Percentiles rank a stretch among this genome's conserved stretches.
Evolutionary conservation across 1,140 invertebrate species (phyloP).

Genomic region (Cylas formicarius): DNA sequence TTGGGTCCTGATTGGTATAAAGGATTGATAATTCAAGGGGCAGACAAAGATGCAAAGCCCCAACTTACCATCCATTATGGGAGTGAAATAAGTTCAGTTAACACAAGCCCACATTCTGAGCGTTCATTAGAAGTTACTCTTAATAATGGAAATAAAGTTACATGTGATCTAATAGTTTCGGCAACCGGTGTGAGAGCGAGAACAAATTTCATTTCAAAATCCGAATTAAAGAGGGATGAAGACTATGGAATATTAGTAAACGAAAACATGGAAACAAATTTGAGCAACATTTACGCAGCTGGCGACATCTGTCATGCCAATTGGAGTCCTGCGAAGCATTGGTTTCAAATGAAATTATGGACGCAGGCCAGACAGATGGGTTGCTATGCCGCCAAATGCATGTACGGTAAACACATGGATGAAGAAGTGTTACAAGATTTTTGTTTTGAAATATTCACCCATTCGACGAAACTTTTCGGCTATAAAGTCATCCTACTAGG

Average conservation of each 20-base stretch:
- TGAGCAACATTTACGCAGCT: constrained; percentile 80
- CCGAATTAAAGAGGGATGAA: constrained; percentile 50
- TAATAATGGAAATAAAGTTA: constrained; percentile 65
- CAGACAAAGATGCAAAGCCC: constrained; percentile 38
- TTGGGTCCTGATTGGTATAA: constrained; percentile 93
- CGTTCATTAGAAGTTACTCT: constrained; percentile 71
- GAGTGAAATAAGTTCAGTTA: constrained; percentile 58
- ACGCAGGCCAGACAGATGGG: constrained; percentile 98
- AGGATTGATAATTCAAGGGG: constrained; percentile 57
- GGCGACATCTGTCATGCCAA: constrained; percentile 83
- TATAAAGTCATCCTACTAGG: constrained; percentile 91
- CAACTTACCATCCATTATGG: constrained; percentile 57
- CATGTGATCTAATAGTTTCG: constrained; percentile 90
- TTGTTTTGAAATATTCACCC: constrained; percentile 95
- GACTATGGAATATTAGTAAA: constrained; percentile 80
- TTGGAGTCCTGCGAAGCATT: constrained; percentile 75
- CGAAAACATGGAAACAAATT: constrained; percentile 76
- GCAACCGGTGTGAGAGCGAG: constrained; percentile 88
- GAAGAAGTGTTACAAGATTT: constrained; percentile 73
- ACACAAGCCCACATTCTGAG: constrained; percentile 2
- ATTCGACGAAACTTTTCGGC: constrained; percentile 92
- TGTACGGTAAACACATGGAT: constrained; percentile 58
- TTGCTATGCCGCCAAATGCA: constrained; percentile 82
- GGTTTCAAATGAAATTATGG: constrained; percentile 97
- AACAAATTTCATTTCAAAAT: constrained; percentile 50